Conservation (phyloP, 1,140 invertebrate species). For the Papilio dardanus region DNA sequence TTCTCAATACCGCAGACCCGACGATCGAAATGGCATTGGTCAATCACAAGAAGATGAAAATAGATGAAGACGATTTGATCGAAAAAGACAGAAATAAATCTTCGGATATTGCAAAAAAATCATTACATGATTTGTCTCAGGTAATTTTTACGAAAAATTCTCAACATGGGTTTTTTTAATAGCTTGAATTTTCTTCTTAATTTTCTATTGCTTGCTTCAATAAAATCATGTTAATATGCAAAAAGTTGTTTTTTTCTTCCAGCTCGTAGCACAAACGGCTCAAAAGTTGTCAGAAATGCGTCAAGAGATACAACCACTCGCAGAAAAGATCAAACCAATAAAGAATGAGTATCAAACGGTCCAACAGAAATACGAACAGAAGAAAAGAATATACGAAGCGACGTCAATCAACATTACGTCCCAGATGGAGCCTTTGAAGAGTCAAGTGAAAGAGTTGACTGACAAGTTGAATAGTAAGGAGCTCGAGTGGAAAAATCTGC, state of each 20-base stretch:
- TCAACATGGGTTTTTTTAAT: neutral
- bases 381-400: conserved; percentile 79
- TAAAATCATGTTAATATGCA: neutral
- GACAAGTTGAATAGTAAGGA: conserved; percentile 77
- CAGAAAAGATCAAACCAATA: conserved; percentile 76
- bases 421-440: conserved; percentile 80
- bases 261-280: conserved; percentile 78
- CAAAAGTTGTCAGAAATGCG: conserved; percentile 77
- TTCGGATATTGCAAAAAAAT: conserved; percentile 69
- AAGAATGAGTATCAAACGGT: conserved; percentile 78
- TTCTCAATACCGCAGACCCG: conserved; percentile 72
- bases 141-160: conserved; percentile 45
- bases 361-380: conserved; percentile 81
- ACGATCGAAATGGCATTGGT: conserved; percentile 79
- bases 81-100: conserved; percentile 64
- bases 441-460: conserved; percentile 71
- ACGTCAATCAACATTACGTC: conserved; percentile 80
- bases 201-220: neutral
- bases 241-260: conserved; percentile 37
- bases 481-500: conserved; percentile 81
- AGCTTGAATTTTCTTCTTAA: neutral
- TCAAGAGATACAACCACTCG: conserved; percentile 77
- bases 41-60: conserved; percentile 79
- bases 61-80: conserved; percentile 69
- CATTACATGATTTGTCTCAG: conserved; percentile 79